Percentiles rank a stretch among this genome's conserved stretches.
These are phyloP conservation scores for Archilochus colubris DNA, from an alignment of 2,113 vertebrate species.

Conservation along the genomic window DNA sequence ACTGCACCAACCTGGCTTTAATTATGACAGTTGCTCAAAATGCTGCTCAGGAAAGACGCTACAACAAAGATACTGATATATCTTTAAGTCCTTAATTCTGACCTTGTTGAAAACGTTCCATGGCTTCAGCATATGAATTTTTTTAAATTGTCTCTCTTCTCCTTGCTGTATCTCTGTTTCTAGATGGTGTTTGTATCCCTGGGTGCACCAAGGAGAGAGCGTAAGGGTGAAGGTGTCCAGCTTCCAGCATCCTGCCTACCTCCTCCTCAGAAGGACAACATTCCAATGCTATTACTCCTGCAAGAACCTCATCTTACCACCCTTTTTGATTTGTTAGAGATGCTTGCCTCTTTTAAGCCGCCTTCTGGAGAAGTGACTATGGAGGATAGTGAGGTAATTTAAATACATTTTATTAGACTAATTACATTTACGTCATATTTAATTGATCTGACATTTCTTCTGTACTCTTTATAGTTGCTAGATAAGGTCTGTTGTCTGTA, in stretches of 20 bases:
- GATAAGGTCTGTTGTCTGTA: neutral
- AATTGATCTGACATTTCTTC: neutral
- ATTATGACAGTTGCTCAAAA: neutral
- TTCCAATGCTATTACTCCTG: constrained; percentile 96
- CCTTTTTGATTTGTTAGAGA: constrained; percentile 96
- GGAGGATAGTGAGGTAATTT: constrained; percentile 87
- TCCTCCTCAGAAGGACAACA: constrained; percentile 97
- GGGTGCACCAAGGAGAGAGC: constrained; percentile 93
- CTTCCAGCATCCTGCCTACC: constrained; percentile 97
- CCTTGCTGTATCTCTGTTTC: neutral
- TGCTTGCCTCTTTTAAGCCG: constrained; percentile 97
- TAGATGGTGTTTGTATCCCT: constrained; percentile 99
- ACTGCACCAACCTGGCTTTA: neutral
- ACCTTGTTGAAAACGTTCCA: neutral
- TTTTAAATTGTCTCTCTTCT: neutral
- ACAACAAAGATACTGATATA: neutral
- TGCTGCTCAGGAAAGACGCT: neutral
- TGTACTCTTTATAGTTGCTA: neutral
- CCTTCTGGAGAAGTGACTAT: constrained; percentile 84
- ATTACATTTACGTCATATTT: neutral
- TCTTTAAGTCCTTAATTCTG: neutral
- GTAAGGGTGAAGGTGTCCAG: constrained; percentile 96
- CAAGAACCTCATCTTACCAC: constrained; percentile 98
- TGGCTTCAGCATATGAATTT: neutral
- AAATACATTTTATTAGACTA: neutral